Evolutionary conservation across 2,888 invertebrate species (phyloP).

Genomic region (Rugalucina vietnamica): DNA sequence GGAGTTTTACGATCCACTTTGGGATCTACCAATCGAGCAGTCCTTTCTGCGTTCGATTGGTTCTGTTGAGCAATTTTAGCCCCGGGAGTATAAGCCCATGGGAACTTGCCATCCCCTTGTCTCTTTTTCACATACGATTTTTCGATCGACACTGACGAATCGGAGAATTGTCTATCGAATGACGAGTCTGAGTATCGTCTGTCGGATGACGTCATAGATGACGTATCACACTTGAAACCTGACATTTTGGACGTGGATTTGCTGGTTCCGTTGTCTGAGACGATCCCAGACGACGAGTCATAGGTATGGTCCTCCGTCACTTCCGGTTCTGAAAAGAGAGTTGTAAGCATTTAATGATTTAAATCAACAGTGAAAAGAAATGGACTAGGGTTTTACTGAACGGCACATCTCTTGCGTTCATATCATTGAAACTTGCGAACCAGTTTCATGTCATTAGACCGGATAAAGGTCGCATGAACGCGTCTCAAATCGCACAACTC

Average conservation of each 20-base stretch:
- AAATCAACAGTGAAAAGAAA: too few relatives aligned
- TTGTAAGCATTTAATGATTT: too few relatives aligned
- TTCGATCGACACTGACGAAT: conserved; percentile 59
- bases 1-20: conserved; percentile 46
- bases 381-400: too few relatives aligned
- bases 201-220: conserved; percentile 59
- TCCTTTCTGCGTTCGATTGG: conserved; percentile 44
- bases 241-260: conserved; percentile 69
- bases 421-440: too few relatives aligned
- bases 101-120: conserved; percentile 63
- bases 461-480: too few relatives aligned
- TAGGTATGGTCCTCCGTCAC: conserved; percentile 70
- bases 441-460: too few relatives aligned
- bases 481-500: too few relatives aligned
- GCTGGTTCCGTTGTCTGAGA: conserved; percentile 27
- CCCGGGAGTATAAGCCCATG: conserved; percentile 63
- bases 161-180: conserved; percentile 65
- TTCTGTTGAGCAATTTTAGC: conserved; percentile 60
- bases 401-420: too few relatives aligned
- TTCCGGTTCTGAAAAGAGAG: conserved; percentile 62
- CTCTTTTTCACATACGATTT: conserved; percentile 62
- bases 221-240: conserved; percentile 72
- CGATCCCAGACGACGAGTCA: conserved; percentile 81
- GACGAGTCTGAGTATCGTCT: conserved; percentile 68
- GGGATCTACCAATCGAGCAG: conserved; percentile 30